Conservation (phyloP, 2,888 invertebrate genomes). For the Corythucha ciliata region DNA sequence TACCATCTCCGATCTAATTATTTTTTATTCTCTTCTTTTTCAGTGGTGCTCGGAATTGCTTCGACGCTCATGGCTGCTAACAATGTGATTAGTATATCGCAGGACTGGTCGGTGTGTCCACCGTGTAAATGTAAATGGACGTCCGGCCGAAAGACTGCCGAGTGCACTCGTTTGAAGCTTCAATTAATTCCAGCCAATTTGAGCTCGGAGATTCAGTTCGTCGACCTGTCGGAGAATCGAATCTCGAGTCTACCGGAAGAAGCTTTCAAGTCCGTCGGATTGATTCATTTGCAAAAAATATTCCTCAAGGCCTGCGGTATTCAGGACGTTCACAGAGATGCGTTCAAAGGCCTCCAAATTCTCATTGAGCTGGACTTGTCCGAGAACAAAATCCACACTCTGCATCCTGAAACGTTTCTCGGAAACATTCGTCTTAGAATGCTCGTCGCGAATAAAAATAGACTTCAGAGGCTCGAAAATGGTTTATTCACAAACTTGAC, state of each 20-base stretch:
- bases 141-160: conserved; percentile 72
- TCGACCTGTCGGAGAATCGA: conserved; percentile 61
- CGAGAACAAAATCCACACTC: conserved; percentile 49
- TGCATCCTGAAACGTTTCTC: conserved; percentile 52
- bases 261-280: conserved; percentile 57
- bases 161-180: conserved; percentile 60
- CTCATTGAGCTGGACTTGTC: conserved; percentile 64
- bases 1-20: too few species aligned
- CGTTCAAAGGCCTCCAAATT: conserved; percentile 56
- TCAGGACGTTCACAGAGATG: conserved; percentile 59
- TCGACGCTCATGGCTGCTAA: too few species aligned
- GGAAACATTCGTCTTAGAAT: conserved; percentile 62
- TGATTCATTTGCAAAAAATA: conserved; percentile 74
- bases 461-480: conserved; percentile 60
- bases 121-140: conserved; percentile 78
- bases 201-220: conserved; percentile 52
- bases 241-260: conserved; percentile 56
- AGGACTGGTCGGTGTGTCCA: conserved; percentile 54
- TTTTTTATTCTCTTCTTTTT: too few species aligned
- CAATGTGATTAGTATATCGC: too few species aligned
- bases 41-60: too few species aligned
- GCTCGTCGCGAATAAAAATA: conserved; percentile 64
- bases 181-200: conserved; percentile 61
- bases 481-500: conserved; percentile 65
- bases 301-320: conserved; percentile 65